Evolutionary conservation across 2,113 vertebrate species (phyloP).

Genomic region (Halcyon malimbica): DNA sequence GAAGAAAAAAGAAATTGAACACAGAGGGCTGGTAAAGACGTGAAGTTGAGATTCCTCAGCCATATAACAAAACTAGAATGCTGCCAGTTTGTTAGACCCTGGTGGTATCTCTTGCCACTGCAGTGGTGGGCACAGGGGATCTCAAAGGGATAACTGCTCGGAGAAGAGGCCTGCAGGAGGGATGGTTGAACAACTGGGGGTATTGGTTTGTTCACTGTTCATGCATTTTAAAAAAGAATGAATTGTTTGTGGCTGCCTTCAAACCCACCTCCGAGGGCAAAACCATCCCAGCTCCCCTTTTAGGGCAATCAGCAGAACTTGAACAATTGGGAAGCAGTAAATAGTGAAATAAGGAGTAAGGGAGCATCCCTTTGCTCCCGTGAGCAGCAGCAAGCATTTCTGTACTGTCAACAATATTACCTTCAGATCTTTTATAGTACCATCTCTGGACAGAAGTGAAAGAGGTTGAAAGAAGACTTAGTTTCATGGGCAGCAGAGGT

Average conservation of each 20-base stretch:
- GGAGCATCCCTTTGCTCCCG: not conserved
- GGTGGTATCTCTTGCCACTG: not conserved
- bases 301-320: not conserved
- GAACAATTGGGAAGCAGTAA: not conserved
- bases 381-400: not conserved
- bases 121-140: not conserved
- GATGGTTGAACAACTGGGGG: not conserved
- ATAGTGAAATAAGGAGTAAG: not conserved
- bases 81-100: not conserved
- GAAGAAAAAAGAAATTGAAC: not conserved
- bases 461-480: not conserved
- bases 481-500: not conserved
- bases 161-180: not conserved
- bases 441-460: not conserved
- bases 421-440: not conserved
- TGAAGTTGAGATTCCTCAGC: not conserved
- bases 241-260: not conserved
- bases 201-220: not conserved
- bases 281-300: not conserved
- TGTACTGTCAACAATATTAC: not conserved
- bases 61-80: not conserved
- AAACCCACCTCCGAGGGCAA: not conserved
- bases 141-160: not conserved
- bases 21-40: not conserved
- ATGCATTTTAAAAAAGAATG: not conserved